Conservation (phyloP, 2,888 invertebrate species). For the Sinotaia quadrata region DNA sequence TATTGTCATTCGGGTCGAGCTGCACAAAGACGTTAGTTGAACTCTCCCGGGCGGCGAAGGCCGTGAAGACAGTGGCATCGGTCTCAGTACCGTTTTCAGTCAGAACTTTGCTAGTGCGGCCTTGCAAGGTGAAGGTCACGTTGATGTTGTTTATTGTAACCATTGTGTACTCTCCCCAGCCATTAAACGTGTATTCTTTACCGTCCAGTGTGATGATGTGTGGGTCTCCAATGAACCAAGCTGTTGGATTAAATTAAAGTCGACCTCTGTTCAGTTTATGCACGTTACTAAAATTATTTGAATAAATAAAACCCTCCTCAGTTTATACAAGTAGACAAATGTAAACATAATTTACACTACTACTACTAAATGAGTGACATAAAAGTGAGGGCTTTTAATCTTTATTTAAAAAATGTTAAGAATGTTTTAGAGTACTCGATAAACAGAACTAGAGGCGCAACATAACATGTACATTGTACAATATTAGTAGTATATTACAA, state of each 20-base stretch:
- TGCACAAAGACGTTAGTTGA: conserved; percentile 36
- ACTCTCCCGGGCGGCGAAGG: conserved; percentile 40
- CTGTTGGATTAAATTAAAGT: not conserved
- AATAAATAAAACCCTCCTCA: no score
- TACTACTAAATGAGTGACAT: no score
- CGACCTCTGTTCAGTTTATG: no score
- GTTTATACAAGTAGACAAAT: no score
- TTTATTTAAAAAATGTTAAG: no score
- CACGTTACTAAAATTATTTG: no score
- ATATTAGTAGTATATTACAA: no score
- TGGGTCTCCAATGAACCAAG: conserved; percentile 39
- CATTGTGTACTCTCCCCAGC: conserved; percentile 43
- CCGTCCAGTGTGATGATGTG: conserved; percentile 46
- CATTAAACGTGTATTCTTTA: conserved; percentile 42
- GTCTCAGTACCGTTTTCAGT: conserved; percentile 31
- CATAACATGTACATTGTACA: no score
- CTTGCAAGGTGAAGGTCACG: conserved; percentile 36
- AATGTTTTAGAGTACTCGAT: no score
- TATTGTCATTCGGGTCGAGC: conserved; percentile 29
- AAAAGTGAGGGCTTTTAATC: no score
- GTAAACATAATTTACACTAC: no score
- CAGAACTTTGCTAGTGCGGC: conserved; percentile 31
- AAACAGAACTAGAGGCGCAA: no score
- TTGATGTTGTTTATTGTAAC: conserved; percentile 8
- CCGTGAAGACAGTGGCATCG: conserved; percentile 45